Conservation (phyloP, 1,140 invertebrate genomes). For the silkworm (Bombyx mori) region ASM3026992v2 NC_085123.1:14864001-14864500, state of each 20-base stretch:
- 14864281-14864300: too few species aligned
- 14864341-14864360: conserved; percentile 23
- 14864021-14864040: conserved; percentile 79
- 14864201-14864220: too few species aligned
- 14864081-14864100: background rate
- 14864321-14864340: too few species aligned
- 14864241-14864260: too few species aligned
- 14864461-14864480: conserved; percentile 79
- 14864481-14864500: conserved; percentile 96
- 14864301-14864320: too few species aligned
- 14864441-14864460: conserved; percentile 73
- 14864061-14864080: background rate
- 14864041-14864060: background rate
- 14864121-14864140: too few species aligned
- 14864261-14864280: too few species aligned
- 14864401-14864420: conserved; percentile 57
- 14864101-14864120: too few species aligned
- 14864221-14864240: too few species aligned
- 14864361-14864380: conserved; percentile 52
- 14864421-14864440: conserved; percentile 56
- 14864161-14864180: too few species aligned
- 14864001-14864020: conserved; percentile 95
- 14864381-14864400: conserved; percentile 57
- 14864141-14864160: too few species aligned
- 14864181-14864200: too few species aligned